Base-by-base conservation (phyloP, 1,140 invertebrate genomes). In the Habropoda laboriosa region DNA sequence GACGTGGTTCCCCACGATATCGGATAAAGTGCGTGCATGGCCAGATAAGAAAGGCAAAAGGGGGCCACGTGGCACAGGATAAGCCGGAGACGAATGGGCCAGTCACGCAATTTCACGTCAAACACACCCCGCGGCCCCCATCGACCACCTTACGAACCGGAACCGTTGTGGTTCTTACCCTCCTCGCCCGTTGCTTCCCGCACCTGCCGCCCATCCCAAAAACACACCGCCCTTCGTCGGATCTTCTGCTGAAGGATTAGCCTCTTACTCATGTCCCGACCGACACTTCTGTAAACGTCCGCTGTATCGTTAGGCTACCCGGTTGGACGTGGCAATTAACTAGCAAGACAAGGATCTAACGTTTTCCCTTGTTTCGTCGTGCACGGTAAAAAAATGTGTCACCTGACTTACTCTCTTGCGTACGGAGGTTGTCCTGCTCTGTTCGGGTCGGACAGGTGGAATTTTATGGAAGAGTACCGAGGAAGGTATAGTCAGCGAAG, bases 71-170 rank as follows among this genome's bases (percentile, higher is more conserved):
- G 77, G 76, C 74, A 47, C 68, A 79, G 80, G 82, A 86, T 87
- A 87, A 87, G 82, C 82, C 74, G 71, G 79, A 86, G 76, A 87
- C 82, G 82, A 87, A 87, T 87, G 79, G 76, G 53, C 76, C 73
- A 85, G 85, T 84, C 86, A 87, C 85, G 86, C 85, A 86, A 86
- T 86, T 85, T 79, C 79, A 35, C 81, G 66, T 86, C 86, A 74
- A 80, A 85, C 78, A 35, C 53, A 1, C 32, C 12, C 21, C 35
- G n/a, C 18, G 35, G 38, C 63, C 51, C 7, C 38, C 60, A 35
- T 24, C 55, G 49, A 58, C 64, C 45, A 49, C n/a, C 64, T 85
- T 57, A 53, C 63, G 40, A 27, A 53, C 49, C 47, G 64, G 55
- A 76, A 60, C 42, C 38, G 24, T 40, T 76, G 77, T 63, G 81